phyloP scores from a whole-genome alignment of 2,888 invertebrate species.

The Ophraella communa region DNA sequence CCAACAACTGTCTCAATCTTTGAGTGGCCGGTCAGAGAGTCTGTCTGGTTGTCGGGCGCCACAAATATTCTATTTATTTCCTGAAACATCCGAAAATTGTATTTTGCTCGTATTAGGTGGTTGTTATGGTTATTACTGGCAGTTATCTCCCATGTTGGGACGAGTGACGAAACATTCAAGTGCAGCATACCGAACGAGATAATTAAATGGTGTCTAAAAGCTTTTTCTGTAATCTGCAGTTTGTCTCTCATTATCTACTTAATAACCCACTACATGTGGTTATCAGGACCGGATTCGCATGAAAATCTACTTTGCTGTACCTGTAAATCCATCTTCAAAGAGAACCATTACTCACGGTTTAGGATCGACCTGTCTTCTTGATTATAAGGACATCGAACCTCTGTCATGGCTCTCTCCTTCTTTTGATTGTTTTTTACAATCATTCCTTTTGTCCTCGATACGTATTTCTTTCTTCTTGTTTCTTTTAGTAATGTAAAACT shows the following conservation, averaged over 20 bases:
- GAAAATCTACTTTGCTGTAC: too few species aligned
- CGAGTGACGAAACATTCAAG: conserved; percentile 35
- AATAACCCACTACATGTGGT: conserved; percentile 22
- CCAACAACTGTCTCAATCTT: background rate
- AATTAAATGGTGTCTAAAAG: conserved; percentile 28
- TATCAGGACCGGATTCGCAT: conserved; percentile 1
- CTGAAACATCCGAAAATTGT: background rate
- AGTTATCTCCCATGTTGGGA: background rate
- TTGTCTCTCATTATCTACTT: conserved; percentile 37
- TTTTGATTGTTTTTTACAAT: too few species aligned
- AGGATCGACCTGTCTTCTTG: too few species aligned
- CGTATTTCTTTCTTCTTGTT: too few species aligned
- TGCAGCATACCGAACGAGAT: conserved; percentile 30
- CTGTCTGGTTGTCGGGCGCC: conserved; percentile 7
- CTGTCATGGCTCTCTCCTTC: too few species aligned
- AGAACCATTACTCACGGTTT: too few species aligned
- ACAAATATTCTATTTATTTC: conserved; percentile 4
- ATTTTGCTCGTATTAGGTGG: conserved; percentile 1
- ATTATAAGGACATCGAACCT: too few species aligned
- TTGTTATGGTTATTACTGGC: background rate
- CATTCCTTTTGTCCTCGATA: too few species aligned
- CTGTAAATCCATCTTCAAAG: too few species aligned
- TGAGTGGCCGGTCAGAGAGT: background rate
- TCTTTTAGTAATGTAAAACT: too few species aligned
- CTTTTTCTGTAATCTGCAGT: conserved; percentile 29